These are phyloP conservation scores for Leguminivora glycinivorella DNA, from an alignment of 1,140 invertebrate species.

Conservation along the genomic window DNA sequence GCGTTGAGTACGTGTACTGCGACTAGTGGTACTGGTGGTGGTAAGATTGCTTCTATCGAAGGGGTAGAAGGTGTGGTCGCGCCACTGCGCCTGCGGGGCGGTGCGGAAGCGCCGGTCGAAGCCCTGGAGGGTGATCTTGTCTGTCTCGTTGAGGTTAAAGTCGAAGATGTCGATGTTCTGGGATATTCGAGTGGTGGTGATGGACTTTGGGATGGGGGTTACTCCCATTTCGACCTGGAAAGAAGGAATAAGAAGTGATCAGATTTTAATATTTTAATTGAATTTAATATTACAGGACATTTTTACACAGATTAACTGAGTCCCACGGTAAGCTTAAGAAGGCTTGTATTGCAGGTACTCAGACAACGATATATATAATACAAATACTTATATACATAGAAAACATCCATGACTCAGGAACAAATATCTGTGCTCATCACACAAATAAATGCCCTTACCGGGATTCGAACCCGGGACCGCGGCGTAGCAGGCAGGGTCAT, in stretches of 20 bases:
- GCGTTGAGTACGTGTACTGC: background rate
- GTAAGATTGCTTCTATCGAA: slow-evolving; percentile 53
- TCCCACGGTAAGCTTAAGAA: too few species aligned
- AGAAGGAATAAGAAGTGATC: background rate
- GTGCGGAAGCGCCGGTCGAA: slow-evolving; percentile 81
- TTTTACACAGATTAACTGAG: too few species aligned
- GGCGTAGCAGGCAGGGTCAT: too few species aligned
- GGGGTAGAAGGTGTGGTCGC: slow-evolving; percentile 71
- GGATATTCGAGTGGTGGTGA: slow-evolving; percentile 85
- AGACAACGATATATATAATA: too few species aligned
- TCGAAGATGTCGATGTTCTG: slow-evolving; percentile 90
- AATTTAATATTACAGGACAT: too few species aligned
- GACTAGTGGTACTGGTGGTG: background rate
- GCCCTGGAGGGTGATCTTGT: slow-evolving; percentile 79
- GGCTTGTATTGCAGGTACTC: too few species aligned
- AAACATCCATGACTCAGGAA: too few species aligned
- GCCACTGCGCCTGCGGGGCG: slow-evolving; percentile 66
- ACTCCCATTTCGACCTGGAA: slow-evolving; percentile 86
- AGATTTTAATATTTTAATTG: too few species aligned
- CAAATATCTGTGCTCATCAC: too few species aligned
- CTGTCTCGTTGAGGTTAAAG: slow-evolving; percentile 83
- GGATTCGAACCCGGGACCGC: too few species aligned
- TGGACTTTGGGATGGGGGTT: slow-evolving; percentile 91
- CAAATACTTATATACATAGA: too few species aligned
- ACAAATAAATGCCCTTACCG: too few species aligned